Base-by-base conservation (phyloP, 2,797 vertebrate genomes). In the Spea hammondii region DNA sequence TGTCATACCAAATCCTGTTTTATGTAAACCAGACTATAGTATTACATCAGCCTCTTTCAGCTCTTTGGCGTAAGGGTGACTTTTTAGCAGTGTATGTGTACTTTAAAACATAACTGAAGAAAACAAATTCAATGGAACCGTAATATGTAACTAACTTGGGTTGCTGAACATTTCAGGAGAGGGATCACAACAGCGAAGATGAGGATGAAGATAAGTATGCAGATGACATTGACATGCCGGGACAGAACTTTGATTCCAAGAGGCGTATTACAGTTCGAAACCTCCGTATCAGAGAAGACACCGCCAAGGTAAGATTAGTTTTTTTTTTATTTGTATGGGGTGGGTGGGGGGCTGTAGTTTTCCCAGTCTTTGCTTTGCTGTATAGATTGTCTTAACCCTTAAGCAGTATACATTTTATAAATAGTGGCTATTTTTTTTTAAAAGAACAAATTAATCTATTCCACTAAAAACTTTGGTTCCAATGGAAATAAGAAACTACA, bases 141-240 rank as follows among this genome's bases (percentile, higher is more conserved):
- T 12, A 44, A 4, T 46, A 57, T 14, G 51, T 51, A 4, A 9
- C 6, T 49, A 13, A 14, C 45, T 68, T 51, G 49, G n/a, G 51
- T 54, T 76, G 6, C 7, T 12, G 84, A 6, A 12, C 45, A 55
- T 83, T 78, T 80, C 85, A 99, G 96, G 96, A 98, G 86, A 89
- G 94, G 76, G 98, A 99, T 85, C 96, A 95, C 75, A 94, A 98
- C 87, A 99, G 97, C 51, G 98, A 99, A 83, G 97, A 96, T 77
- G 97, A 99, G 75, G 98, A 99, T 88, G 98, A 99, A 88, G 98
- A 99, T 84, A 99, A 99, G 86, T 99, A 99, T 0, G 97, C 96
- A 46, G 98, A 99, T 86, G 98, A 99, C 82, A 96, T 99, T n/a
- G 98, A 99, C 86, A 99, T 99, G 97, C 97, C 98, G 0, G 98